Evolutionary conservation across 2,113 vertebrate genomes (phyloP), one percentile per base, ranked within the genome.

Genomic region (Aspidoscelis tigris): DNA sequence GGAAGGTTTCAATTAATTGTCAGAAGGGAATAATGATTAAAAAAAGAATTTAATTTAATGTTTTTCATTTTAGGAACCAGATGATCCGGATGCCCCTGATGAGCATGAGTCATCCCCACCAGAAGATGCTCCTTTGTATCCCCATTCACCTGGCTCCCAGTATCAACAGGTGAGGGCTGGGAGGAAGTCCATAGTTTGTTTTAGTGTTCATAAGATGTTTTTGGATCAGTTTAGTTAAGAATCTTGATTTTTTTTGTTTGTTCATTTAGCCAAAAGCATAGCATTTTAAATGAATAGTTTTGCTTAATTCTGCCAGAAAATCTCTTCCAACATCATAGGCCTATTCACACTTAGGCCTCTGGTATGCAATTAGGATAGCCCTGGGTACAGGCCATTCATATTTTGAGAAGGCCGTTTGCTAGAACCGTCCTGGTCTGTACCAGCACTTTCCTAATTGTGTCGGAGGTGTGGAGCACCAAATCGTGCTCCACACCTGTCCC

Each of bases 101-200:
- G 98, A 99, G 94, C 98, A 99, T 93, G 98, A 99, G 84, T 97
- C 98, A 26, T 98, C 98, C 92, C 98, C 98, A 82, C 98, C 98
- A 75, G 99, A 99, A 95, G 99, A 99, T 96, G 98, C 98, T 11
- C 98, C 98, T 61, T 95, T 99, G 81, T 99, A 99, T 93, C 98
- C 99, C 9, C 97, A 99, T 95, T 98, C 98, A 94, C 97, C 98
- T 93, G 98, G 98, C 93, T 98, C 98, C 85, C 98, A 98, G 89
- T 99, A 97, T 96, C 99, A 99, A 89, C 98, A 99, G 98, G 98
- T 99, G 96, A 92, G 73, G 22, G 86, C 33, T 33, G 33, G 22
- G 71, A 77, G 81, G 44, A 82, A 24, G 41, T 33, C 7, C 64
- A 20, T 77, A 55, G 1, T 68, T 75, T 24, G 61, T 26, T 80